These are phyloP conservation scores for Ceratosolen fusciceps DNA, from an alignment of 1,140 invertebrate genomes.

Conservation along the genomic window DNA sequence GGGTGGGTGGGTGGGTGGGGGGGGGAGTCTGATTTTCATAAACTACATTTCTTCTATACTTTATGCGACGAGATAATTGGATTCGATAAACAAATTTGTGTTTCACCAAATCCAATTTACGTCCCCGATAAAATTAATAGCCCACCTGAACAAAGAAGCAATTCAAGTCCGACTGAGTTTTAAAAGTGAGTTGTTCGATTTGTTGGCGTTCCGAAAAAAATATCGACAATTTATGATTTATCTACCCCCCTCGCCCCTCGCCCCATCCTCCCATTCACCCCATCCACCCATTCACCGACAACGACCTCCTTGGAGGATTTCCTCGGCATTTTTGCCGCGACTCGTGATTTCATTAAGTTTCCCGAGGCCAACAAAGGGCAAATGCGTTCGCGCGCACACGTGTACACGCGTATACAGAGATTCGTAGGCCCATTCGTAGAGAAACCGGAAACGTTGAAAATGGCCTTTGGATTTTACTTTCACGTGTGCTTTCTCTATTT, in stretches of 20 bases:
- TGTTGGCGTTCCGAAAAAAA: neutral
- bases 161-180: slow-evolving; percentile 3
- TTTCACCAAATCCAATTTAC: slow-evolving; percentile 11
- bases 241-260: too few species aligned
- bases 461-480: too few species aligned
- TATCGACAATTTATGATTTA: neutral
- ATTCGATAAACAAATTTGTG: slow-evolving; percentile 32
- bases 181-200: slow-evolving; percentile 12
- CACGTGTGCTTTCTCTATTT: too few species aligned
- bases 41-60: slow-evolving; percentile 17
- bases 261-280: too few species aligned
- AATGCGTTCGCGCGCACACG: neutral
- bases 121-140: slow-evolving; percentile 14
- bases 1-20: too few species aligned
- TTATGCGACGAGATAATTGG: slow-evolving; percentile 19
- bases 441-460: too few species aligned
- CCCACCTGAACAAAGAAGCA: neutral
- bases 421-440: neutral
- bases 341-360: too few species aligned
- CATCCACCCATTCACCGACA: too few species aligned
- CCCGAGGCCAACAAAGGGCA: too few species aligned
- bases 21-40: slow-evolving; percentile 25
- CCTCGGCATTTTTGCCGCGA: too few species aligned
- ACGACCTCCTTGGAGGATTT: too few species aligned
- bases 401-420: neutral